A percentile compares a stretch with the other conserved stretches of the same genome.
phyloP scores from a whole-genome alignment of 1,140 invertebrate genomes.

The Chymomyza costata region DNA sequence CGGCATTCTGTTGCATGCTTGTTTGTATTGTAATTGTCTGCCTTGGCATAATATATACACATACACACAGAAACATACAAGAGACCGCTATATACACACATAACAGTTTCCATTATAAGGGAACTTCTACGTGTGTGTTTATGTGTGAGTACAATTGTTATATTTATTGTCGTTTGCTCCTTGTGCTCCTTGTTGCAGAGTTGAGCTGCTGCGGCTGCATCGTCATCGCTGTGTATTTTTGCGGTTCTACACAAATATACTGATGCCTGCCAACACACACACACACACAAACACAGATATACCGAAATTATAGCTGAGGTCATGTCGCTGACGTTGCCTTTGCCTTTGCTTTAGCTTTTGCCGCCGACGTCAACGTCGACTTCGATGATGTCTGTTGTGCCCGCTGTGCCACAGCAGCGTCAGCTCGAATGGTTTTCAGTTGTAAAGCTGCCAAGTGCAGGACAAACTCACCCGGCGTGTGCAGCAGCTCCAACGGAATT shows the following conservation, averaged over 20 bases:
- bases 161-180: conserved; percentile 27
- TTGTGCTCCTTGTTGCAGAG: conserved; percentile 16
- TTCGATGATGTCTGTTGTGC: conserved; percentile 33
- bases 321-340: conserved; percentile 62
- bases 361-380: conserved; percentile 36
- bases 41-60: conserved; percentile 44
- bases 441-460: conserved; percentile 64
- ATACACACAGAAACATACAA: no score
- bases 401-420: conserved; percentile 28
- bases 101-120: no score
- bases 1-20: conserved; percentile 57
- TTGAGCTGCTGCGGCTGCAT: conserved; percentile 6
- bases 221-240: conserved; percentile 44
- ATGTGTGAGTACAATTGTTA: conserved; percentile 20
- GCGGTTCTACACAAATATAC: conserved; percentile 68
- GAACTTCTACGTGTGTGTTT: conserved; percentile 6
- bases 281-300: conserved; percentile 28
- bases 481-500: conserved; percentile 30
- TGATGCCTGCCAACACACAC: conserved; percentile 42
- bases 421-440: conserved; percentile 62
- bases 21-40: conserved; percentile 68
- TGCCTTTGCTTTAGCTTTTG: conserved; percentile 7
- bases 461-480: conserved; percentile 12
- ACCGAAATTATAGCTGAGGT: conserved; percentile 60
- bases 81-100: conserved; percentile 22